Conservation (phyloP, 2,797 vertebrate genomes). For the Serranus cabrilla region DNA sequence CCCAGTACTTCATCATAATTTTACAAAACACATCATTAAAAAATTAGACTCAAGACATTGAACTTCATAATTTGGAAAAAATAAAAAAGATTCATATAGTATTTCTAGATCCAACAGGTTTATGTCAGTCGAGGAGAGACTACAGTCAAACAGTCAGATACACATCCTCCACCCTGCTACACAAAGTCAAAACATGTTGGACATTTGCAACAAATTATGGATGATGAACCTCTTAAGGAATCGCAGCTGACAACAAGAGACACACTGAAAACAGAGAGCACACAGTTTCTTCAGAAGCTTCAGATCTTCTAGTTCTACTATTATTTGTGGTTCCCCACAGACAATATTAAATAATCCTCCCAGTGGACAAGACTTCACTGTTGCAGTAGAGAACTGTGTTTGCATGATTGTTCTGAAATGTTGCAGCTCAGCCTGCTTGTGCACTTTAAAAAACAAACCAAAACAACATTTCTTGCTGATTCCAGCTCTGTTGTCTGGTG, state of each 20-base stretch:
- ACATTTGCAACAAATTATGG: neutral
- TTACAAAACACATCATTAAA: too few relatives aligned
- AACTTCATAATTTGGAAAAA: neutral
- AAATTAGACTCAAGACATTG: neutral
- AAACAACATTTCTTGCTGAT: slow-evolving; percentile 88
- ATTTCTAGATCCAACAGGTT: slow-evolving; percentile 7
- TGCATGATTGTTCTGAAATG: neutral
- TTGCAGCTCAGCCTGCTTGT: neutral
- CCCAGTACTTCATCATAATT: too few relatives aligned
- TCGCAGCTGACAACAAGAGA: neutral
- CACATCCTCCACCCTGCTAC: neutral
- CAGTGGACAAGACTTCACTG: slow-evolving; percentile 2
- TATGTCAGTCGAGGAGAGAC: neutral
- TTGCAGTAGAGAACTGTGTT: neutral
- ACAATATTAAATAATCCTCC: neutral
- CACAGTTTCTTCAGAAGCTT: neutral
- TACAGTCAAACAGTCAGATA: slow-evolving; percentile 3
- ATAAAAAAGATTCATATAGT: neutral
- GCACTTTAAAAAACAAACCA: neutral
- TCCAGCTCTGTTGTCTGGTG: slow-evolving; percentile 88
- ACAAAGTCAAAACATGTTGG: neutral
- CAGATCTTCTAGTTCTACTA: neutral
- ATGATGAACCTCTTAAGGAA: neutral
- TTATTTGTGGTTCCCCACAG: neutral
- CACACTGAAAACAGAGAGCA: neutral